Percentiles rank a stretch among this genome's conserved stretches.
Evolutionary conservation across 37 sponge, comb jelly and placozoan genomes (phyloP).

Genomic region (Beroe ovata): DNA sequence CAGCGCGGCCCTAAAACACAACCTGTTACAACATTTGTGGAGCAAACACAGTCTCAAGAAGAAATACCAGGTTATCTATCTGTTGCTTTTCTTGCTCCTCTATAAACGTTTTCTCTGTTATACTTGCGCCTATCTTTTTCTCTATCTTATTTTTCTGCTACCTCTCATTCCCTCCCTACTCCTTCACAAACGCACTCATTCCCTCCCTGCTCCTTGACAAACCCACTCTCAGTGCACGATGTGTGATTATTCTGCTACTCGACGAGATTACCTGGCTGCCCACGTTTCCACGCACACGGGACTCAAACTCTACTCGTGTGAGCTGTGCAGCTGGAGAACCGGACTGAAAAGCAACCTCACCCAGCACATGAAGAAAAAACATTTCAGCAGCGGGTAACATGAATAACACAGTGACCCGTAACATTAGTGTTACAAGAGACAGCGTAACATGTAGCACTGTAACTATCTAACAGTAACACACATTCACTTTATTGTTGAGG

Average conservation of each 20-base stretch:
- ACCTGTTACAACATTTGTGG: constrained; percentile 54
- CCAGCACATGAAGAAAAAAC: constrained; percentile 62
- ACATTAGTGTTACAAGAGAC: no score
- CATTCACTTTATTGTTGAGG: no score
- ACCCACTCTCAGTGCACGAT: background rate
- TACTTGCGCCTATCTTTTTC: no score
- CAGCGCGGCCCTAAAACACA: constrained; percentile 60
- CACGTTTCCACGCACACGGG: constrained; percentile 34
- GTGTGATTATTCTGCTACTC: constrained; percentile 52
- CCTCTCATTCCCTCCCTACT: background rate
- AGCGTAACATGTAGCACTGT: no score
- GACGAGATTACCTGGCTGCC: constrained; percentile 55
- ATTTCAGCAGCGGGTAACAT: no score
- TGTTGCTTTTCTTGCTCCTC: no score
- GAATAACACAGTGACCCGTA: no score
- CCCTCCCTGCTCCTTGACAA: background rate
- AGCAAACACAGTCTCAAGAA: constrained; percentile 32
- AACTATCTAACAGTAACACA: no score
- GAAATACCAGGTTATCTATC: constrained; percentile 67
- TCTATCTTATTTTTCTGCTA: no score
- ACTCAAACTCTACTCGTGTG: constrained; percentile 13
- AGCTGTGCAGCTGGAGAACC: constrained; percentile 44
- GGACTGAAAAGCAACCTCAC: constrained; percentile 58
- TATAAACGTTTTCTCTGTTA: no score
- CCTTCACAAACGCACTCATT: background rate